Evolutionary conservation across 1,140 invertebrate genomes (phyloP), one percentile per base, ranked within the genome.

Genomic region (Macrotrachela quadricornifera): DNA sequence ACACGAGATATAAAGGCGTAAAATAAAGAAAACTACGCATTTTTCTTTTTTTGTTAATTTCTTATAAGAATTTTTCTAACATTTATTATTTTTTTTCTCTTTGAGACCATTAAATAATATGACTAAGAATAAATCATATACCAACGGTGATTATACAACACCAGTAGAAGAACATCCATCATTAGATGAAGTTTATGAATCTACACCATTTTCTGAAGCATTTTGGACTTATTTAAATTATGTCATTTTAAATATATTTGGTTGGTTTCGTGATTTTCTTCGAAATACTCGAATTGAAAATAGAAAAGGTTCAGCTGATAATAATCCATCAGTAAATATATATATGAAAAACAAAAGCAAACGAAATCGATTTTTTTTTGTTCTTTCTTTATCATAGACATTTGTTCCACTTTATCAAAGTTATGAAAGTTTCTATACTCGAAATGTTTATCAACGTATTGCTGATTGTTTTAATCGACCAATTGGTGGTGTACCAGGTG

Each of bases 381-480:
- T 46, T 46, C 18, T 14, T 10, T 46, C 8, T 46, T 46, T n/a
- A 11, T 39, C 8, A 9, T 82, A 57, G 78, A 85, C 83, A 10
- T 96, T 91, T 74, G 82, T 83, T 37, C 78, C 83, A 14, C 73
- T 96, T 1, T 92, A 84, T 67, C 80, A 87, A 62, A 79, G 76
- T 60, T 95, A 92, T 73, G 85, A 92, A 65, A 81, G 80, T 63
- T 94, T 95, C 73, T 96, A 88, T 73, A 82, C 82, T 14, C 73
- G 83, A 36, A 91, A 95, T 70, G 79, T 96, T 18, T 95, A 91
- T 66, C 75, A 85, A 56, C 75, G 88, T 58, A 79, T 94, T 40
- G 74, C 79, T 50, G 85, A 95, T 73, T 88, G 85, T 67, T 92
- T 85, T 82, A 90, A 91, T 71, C 77, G 81, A 55, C 86, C 90